Evolutionary conservation across 2,888 invertebrate genomes (phyloP).

Genomic region (Plagiodera versicolora): DNA sequence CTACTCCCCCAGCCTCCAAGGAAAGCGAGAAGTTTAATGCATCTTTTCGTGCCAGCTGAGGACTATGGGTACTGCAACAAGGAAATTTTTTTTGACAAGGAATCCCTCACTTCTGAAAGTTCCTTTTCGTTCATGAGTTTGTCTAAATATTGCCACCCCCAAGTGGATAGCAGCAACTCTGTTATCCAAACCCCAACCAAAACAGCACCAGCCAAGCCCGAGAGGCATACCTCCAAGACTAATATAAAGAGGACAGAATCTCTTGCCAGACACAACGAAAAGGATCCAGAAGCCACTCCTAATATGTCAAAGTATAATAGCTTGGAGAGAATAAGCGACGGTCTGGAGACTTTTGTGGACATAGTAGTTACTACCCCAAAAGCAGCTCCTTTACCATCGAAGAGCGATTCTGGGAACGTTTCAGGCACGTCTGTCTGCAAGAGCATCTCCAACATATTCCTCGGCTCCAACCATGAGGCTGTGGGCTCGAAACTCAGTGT

Average conservation of each 20-base stretch:
- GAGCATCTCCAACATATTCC: constrained; percentile 42
- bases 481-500: constrained; percentile 33
- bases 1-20: constrained; percentile 81
- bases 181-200: constrained; percentile 52
- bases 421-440: constrained; percentile 40
- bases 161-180: constrained; percentile 20
- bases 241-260: constrained; percentile 41
- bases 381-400: constrained; percentile 30
- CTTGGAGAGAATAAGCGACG: constrained; percentile 73
- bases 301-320: constrained; percentile 63
- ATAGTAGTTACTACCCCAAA: constrained; percentile 63
- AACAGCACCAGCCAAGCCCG: constrained; percentile 12
- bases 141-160: constrained; percentile 52
- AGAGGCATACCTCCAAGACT: constrained; percentile 23
- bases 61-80: constrained; percentile 58
- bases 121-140: constrained; percentile 72
- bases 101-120: constrained; percentile 66
- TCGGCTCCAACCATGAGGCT: constrained; percentile 18
- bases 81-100: constrained; percentile 60
- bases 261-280: constrained; percentile 20
- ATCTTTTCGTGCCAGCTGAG: constrained; percentile 65
- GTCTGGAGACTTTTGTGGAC: constrained; percentile 71
- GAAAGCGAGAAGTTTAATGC: constrained; percentile 71
- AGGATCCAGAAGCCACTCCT: constrained; percentile 20
- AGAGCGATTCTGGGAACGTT: constrained; percentile 47